Evolutionary conservation across 1,140 invertebrate genomes (phyloP).

Genomic region (Watersipora subatra): DNA sequence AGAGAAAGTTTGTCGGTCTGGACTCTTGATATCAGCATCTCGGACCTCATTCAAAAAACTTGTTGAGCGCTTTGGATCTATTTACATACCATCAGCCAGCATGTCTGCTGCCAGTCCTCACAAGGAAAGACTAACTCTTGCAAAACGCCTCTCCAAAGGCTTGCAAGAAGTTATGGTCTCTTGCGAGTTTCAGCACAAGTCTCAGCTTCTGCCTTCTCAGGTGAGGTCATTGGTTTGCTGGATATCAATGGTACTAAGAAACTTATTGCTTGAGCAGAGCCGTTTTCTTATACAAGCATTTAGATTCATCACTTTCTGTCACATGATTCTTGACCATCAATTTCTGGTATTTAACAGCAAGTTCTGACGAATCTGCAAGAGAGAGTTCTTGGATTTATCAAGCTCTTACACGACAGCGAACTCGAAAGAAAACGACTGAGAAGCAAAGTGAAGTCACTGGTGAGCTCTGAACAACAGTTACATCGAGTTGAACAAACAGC

Average conservation of each 20-base stretch:
- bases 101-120: not conserved
- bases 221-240: no score
- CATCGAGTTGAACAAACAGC: not conserved
- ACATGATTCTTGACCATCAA: no score
- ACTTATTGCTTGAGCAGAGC: no score
- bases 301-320: no score
- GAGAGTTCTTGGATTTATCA: constrained; percentile 30
- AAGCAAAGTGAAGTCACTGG: not conserved
- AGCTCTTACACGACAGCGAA: constrained; percentile 27
- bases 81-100: not conserved
- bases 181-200: not conserved
- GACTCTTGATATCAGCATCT: not conserved
- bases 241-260: no score
- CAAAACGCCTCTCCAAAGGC: not conserved
- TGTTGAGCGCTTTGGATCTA: not conserved
- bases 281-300: no score
- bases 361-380: constrained; percentile 26
- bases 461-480: not conserved
- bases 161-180: not conserved
- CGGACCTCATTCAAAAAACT: not conserved
- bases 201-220: not conserved
- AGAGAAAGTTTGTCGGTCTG: not conserved
- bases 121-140: not conserved
- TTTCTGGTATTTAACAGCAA: no score
- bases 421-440: constrained; percentile 17